These are phyloP conservation scores for Myotis yumanensis DNA, from an alignment of 2,113 vertebrate genomes.

Conservation along the genomic window DNA sequence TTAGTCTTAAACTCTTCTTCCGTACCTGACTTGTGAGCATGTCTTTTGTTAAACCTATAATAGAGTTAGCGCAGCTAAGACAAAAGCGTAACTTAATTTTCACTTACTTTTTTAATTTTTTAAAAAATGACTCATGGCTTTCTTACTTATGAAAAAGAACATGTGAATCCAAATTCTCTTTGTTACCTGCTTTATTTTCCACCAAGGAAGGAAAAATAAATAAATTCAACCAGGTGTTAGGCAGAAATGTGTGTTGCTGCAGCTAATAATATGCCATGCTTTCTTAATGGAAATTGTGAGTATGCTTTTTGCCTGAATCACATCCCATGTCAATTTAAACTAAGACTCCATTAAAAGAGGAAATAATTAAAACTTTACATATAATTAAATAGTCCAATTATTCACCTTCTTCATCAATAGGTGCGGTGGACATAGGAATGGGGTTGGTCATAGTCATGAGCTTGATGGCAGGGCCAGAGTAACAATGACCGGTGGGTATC, in stretches of 20 bases:
- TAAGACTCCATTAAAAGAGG: neutral
- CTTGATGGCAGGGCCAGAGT: neutral
- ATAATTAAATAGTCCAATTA: neutral
- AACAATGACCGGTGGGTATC: neutral
- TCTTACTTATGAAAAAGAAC: neutral
- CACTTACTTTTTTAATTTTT: neutral
- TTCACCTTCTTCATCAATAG: neutral
- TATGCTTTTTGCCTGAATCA: neutral
- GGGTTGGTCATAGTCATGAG: neutral
- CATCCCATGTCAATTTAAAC: neutral
- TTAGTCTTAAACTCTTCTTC: neutral
- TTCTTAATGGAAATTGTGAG: neutral
- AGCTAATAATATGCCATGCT: neutral
- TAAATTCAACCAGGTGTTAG: neutral
- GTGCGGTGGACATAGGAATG: neutral
- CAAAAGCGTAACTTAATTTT: constrained; percentile 8
- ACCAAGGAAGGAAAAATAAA: neutral
- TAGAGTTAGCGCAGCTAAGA: neutral
- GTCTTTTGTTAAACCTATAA: neutral
- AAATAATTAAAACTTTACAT: neutral
- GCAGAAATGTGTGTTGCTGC: neutral
- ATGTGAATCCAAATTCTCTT: neutral
- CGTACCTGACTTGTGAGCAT: neutral
- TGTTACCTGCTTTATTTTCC: neutral
- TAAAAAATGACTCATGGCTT: neutral